phyloP scores from a whole-genome alignment of 1,140 invertebrate species.

The Pseudomyrmex pallidus region DNA sequence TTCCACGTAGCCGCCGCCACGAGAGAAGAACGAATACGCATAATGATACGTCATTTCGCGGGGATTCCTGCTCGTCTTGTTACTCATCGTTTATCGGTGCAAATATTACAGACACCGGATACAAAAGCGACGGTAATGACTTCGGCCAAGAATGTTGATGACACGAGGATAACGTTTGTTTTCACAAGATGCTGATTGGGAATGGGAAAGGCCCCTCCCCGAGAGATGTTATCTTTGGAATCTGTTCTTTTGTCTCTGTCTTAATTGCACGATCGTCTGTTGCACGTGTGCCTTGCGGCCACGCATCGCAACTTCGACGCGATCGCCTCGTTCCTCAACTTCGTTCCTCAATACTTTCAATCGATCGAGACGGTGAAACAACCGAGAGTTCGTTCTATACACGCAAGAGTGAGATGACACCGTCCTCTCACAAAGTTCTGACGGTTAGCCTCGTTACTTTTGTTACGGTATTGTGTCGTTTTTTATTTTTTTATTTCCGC shows the following conservation, averaged over 20 bases:
- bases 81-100: constrained; percentile 73
- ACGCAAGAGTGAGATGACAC: constrained; percentile 38
- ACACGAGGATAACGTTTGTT: constrained; percentile 66
- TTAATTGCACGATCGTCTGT: constrained; percentile 49
- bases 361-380: constrained; percentile 1
- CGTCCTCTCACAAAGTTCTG: constrained; percentile 11
- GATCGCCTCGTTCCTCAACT: not conserved
- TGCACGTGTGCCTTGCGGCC: not conserved
- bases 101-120: constrained; percentile 69
- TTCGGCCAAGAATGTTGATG: constrained; percentile 65
- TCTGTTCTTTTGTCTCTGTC: constrained; percentile 44
- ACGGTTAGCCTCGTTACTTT: constrained; percentile 42
- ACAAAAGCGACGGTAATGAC: constrained; percentile 68
- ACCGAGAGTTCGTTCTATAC: constrained; percentile 10
- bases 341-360: no score
- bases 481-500: constrained; percentile 47
- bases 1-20: constrained; percentile 48
- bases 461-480: constrained; percentile 43
- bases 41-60: constrained; percentile 75
- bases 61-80: constrained; percentile 69
- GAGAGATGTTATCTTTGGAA: constrained; percentile 49
- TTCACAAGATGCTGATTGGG: not conserved
- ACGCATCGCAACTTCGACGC: not conserved
- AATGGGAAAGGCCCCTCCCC: not conserved
- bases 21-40: constrained; percentile 58